Conservation (phyloP, 2,113 vertebrate genomes). For the Engystomops pustulosus region DNA sequence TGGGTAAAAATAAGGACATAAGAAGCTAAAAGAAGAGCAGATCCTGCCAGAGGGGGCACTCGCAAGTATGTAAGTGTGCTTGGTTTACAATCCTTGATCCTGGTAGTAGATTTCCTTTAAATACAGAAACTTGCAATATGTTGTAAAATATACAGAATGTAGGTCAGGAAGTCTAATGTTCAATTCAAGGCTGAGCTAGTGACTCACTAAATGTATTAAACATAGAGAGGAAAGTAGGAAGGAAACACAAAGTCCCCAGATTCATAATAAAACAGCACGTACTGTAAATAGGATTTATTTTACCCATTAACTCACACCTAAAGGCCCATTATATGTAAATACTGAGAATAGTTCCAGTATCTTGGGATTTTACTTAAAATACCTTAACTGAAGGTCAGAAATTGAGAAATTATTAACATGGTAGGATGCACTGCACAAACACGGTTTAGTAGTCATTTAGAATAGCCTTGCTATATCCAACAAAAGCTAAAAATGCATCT, state of each 20-base stretch:
- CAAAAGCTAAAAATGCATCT: too few relatives aligned
- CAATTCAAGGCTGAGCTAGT: conserved; percentile 4
- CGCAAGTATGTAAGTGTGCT: too few relatives aligned
- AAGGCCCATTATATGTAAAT: conserved; percentile 34
- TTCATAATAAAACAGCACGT: conserved; percentile 28
- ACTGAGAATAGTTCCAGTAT: neutral
- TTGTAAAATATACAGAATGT: neutral
- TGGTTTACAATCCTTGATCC: too few relatives aligned
- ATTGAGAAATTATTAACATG: neutral
- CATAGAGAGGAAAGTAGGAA: neutral
- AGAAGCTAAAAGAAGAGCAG: too few relatives aligned
- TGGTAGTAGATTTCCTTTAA: neutral
- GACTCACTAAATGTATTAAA: neutral
- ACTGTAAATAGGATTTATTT: conserved; percentile 12
- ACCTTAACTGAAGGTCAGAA: conserved; percentile 6
- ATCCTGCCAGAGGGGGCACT: too few relatives aligned
- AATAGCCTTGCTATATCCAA: too few relatives aligned
- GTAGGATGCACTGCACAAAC: too few relatives aligned
- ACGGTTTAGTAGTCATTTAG: too few relatives aligned
- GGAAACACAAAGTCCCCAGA: neutral
- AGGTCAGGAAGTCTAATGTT: neutral
- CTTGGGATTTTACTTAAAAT: conserved; percentile 7
- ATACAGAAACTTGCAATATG: neutral
- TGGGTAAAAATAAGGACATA: too few relatives aligned
- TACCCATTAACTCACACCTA: conserved; percentile 17